Evolutionary conservation across 2,797 vertebrate species (phyloP).

Genomic region (Babyrousa celebensis): DNA sequence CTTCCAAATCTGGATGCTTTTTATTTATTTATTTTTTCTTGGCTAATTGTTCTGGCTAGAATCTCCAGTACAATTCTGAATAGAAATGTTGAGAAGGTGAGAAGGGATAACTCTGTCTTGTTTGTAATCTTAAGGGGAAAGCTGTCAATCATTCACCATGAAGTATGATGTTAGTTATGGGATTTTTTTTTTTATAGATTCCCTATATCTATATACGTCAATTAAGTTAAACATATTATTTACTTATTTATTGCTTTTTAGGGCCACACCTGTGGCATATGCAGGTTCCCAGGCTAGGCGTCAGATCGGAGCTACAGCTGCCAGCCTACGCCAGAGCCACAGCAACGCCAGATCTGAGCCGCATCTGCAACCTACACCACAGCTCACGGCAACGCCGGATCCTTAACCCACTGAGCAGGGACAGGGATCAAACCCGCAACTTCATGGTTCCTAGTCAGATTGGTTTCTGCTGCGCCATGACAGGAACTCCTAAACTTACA

Average conservation of each 20-base stretch:
- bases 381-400: too few species aligned
- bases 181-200: not conserved
- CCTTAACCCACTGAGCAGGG: too few species aligned
- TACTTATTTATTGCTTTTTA: too few species aligned
- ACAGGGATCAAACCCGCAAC: too few species aligned
- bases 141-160: not conserved
- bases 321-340: too few species aligned
- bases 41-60: not conserved
- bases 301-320: too few species aligned
- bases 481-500: not conserved
- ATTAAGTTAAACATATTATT: not conserved
- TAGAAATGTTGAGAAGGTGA: not conserved
- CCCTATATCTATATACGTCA: not conserved
- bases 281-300: too few species aligned
- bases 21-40: not conserved
- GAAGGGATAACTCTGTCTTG: not conserved
- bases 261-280: too few species aligned
- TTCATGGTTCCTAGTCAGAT: too few species aligned
- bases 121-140: not conserved
- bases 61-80: constrained; percentile 1
- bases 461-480: too few species aligned
- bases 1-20: not conserved
- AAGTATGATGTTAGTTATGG: not conserved
- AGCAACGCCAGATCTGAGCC: too few species aligned
- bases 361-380: too few species aligned